Evolutionary conservation across 1,140 invertebrate genomes (phyloP).

Genomic region (Caenorhabditis tropicalis): DNA sequence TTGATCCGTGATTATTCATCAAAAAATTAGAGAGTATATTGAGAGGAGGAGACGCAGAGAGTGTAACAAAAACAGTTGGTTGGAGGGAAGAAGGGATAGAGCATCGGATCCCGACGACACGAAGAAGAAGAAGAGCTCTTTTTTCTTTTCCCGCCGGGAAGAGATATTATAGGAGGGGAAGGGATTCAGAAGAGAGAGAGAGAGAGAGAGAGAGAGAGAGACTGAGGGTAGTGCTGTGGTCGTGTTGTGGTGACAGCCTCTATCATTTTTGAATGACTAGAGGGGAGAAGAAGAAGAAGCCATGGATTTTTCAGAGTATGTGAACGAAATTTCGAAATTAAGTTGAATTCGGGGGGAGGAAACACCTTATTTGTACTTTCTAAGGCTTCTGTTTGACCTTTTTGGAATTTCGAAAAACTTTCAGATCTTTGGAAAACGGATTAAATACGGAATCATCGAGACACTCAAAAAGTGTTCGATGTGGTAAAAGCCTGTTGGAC

Average conservation of each 20-base stretch:
- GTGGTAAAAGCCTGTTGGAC: too few relatives aligned
- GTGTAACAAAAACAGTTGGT: slow-evolving; percentile 29
- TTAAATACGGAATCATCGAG: too few relatives aligned
- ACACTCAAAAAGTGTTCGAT: too few relatives aligned
- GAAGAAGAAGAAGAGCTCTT: not conserved
- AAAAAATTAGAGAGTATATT: not conserved
- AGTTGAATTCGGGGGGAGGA: not conserved
- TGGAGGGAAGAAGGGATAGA: not conserved
- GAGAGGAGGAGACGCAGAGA: not conserved
- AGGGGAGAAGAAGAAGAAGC: not conserved
- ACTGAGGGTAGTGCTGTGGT: not conserved
- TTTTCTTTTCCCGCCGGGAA: slow-evolving; percentile 7
- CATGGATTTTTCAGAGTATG: not conserved
- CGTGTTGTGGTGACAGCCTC: slow-evolving; percentile 38
- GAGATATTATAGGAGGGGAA: not conserved
- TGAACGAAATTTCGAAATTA: not conserved
- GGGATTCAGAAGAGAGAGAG: not conserved
- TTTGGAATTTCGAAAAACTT: not conserved
- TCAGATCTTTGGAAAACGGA: too few relatives aligned
- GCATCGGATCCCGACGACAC: too few relatives aligned
- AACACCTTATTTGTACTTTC: not conserved
- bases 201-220: not conserved
- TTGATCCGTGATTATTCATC: slow-evolving; percentile 44
- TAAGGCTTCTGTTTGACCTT: not conserved
- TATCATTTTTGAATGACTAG: slow-evolving; percentile 38